Conservation (phyloP, 2,888 invertebrate genomes). For the Bembecia ichneumoniformis region DNA sequence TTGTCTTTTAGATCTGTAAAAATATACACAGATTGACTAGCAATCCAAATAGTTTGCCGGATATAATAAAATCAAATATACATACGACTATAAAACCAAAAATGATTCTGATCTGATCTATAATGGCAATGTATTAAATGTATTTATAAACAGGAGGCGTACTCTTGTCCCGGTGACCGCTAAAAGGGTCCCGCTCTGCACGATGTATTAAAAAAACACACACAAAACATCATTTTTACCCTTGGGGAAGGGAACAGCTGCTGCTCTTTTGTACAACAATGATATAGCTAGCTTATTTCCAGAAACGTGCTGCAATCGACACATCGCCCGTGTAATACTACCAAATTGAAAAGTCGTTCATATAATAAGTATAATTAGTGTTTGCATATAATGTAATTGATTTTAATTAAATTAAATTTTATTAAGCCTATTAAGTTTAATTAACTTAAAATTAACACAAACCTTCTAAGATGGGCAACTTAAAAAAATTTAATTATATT, state of each 20-base stretch:
- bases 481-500: too few species aligned
- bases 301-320: conserved; percentile 58
- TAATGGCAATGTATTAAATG: conserved; percentile 30
- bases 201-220: conserved; percentile 42
- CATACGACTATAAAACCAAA: too few species aligned
- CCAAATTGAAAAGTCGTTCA: conserved; percentile 20
- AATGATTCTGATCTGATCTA: too few species aligned
- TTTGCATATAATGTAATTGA: too few species aligned
- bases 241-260: conserved; percentile 61
- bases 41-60: too few species aligned
- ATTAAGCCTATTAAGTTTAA: too few species aligned
- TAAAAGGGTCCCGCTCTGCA: conserved; percentile 43
- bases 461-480: too few species aligned
- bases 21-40: too few species aligned
- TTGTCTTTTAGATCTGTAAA: too few species aligned
- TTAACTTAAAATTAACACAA: too few species aligned
- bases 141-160: conserved; percentile 33
- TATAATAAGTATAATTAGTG: neutral
- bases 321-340: conserved; percentile 36
- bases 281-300: conserved; percentile 65
- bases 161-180: conserved; percentile 58
- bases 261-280: conserved; percentile 67
- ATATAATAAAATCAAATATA: too few species aligned
- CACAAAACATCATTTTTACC: conserved; percentile 67
- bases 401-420: too few species aligned